Evolutionary conservation across 2,888 invertebrate genomes (phyloP).

Genomic region (Anthophora plumipes): DNA sequence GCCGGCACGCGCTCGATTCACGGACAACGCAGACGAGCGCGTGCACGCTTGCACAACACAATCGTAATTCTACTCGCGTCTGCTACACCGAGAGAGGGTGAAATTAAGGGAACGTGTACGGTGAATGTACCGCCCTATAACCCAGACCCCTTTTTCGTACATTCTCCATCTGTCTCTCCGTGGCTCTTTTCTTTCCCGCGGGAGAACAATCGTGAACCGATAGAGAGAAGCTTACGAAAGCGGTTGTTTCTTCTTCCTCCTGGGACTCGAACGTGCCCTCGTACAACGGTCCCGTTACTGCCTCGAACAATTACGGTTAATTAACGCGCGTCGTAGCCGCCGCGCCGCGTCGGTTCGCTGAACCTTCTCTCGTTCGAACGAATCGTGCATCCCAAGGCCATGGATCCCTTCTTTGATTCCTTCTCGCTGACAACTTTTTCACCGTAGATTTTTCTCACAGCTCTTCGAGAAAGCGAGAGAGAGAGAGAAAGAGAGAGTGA

Average conservation of each 20-base stretch:
- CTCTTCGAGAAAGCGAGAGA: too few relatives aligned
- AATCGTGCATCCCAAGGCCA: constrained; percentile 2
- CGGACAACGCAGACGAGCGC: not conserved
- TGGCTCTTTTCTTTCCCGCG: not conserved
- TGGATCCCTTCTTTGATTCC: not conserved
- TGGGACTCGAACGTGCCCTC: not conserved
- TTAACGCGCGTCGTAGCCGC: constrained; percentile 50
- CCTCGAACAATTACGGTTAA: constrained; percentile 58
- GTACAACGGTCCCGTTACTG: constrained; percentile 8
- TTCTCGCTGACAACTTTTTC: not conserved
- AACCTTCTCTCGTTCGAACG: constrained; percentile 30
- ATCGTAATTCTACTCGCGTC: constrained; percentile 4
- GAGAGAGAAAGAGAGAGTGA: not conserved
- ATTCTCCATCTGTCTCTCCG: constrained; percentile 29
- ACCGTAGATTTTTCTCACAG: not conserved
- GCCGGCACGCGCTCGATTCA: constrained; percentile 47
- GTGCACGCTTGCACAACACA: not conserved
- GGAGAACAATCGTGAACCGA: not conserved
- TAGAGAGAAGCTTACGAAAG: not conserved
- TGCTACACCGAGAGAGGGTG: constrained; percentile 1
- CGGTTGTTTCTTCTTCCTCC: not conserved
- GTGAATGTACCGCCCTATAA: constrained; percentile 12
- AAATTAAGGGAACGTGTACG: constrained; percentile 39
- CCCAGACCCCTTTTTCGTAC: constrained; percentile 23
- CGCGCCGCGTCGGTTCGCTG: constrained; percentile 16